These are phyloP conservation scores for Patella caerulea DNA, from an alignment of 2,888 invertebrate genomes.

Conservation along the genomic window DNA sequence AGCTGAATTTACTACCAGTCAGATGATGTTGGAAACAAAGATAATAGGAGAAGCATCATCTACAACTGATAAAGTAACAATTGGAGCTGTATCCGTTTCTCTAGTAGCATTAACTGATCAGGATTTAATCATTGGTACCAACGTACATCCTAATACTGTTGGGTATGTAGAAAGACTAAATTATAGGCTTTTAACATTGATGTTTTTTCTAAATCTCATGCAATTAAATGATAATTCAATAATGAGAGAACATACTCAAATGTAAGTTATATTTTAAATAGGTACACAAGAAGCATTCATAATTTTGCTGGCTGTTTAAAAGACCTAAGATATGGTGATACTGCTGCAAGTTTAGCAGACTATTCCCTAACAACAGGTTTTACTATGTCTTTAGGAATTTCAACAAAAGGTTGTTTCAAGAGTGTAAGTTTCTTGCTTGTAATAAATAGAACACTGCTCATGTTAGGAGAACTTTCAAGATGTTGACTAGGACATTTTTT, in stretches of 20 bases:
- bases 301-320: conserved; percentile 22
- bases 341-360: background rate
- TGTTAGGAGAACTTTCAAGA: too few relatives aligned
- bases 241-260: background rate
- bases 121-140: background rate
- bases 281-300: background rate
- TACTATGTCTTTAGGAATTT: conserved; percentile 13
- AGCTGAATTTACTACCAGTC: background rate
- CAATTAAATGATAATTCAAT: too few relatives aligned
- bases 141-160: background rate
- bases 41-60: background rate
- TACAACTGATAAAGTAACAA: background rate
- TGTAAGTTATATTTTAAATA: background rate
- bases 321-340: conserved; percentile 11
- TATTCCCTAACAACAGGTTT: background rate
- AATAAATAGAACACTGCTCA: too few relatives aligned
- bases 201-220: too few relatives aligned
- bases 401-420: conserved; percentile 1
- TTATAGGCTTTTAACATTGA: too few relatives aligned
- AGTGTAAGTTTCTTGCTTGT: background rate
- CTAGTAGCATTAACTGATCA: background rate
- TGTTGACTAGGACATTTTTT: too few relatives aligned
- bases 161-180: background rate
- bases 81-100: background rate
- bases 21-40: background rate